Evolutionary conservation across 2,888 invertebrate genomes (phyloP).

Genomic region (Polymixis flavicincta): DNA sequence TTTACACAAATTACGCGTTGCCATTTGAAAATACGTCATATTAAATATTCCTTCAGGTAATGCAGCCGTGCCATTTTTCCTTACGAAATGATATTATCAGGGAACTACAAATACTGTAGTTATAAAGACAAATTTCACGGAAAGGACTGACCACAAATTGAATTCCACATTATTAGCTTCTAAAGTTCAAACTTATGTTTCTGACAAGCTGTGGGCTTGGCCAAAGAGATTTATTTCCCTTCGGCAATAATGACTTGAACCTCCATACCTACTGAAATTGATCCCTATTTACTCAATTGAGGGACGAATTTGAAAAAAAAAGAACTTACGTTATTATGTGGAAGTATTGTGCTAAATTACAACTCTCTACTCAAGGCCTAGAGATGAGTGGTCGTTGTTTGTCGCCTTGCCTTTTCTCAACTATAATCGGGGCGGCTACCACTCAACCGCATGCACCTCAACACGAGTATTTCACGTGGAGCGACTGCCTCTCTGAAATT

Average conservation of each 20-base stretch:
- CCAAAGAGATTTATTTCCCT: neutral
- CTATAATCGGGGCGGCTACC: too few relatives aligned
- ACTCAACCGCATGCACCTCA: too few relatives aligned
- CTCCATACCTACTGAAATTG: neutral
- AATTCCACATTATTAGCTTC: neutral
- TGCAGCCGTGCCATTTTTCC: neutral
- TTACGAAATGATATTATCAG: neutral
- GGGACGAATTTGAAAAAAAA: neutral
- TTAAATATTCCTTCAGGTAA: constrained; percentile 3
- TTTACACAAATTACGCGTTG: constrained; percentile 10
- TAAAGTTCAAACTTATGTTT: neutral
- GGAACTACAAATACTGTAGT: neutral
- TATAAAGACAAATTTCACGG: neutral
- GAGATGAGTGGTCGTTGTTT: neutral
- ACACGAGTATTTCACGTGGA: too few relatives aligned
- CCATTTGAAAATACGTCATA: neutral
- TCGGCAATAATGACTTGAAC: neutral
- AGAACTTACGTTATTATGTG: neutral
- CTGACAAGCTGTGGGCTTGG: neutral
- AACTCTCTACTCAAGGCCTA: neutral
- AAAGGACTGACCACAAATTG: neutral
- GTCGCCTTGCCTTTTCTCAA: too few relatives aligned
- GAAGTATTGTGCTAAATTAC: neutral
- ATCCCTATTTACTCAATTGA: neutral
- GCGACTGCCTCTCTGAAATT: too few relatives aligned